Evolutionary conservation across 2,797 vertebrate species (phyloP), one percentile per base, ranked within the genome.

Genomic region (Ctenochaetus hawaiiensis): DNA sequence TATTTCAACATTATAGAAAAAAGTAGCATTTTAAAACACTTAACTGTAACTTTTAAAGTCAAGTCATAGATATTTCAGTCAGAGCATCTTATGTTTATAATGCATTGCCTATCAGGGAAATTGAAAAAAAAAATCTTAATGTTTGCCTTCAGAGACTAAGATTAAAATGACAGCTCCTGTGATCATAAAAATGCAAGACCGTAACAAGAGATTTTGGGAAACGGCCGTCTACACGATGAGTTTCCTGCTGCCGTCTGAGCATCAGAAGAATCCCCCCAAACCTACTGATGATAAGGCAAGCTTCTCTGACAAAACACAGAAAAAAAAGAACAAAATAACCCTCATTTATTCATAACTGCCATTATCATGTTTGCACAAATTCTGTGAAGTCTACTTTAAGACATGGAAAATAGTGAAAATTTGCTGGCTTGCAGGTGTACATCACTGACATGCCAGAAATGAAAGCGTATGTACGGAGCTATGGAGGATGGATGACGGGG

Each of bases 151-250:
- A 96, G 95, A 77, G 30, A 22, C 39, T 16, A 81, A 88, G 4
- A 94, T 96, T 20, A 22, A 87, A 17, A 96, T 95, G 95, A 95
- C 95, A 2, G 18, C 83, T 39, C 96, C 95, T 0, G 92, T 95
- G 20, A 0, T 94, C 10, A 23, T 93, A 7, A 93, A 87, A 67
- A 60, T 88, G 0, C 22, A 70, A 11, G 26, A 34, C 1, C 3
- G 0, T 14, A 17, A 79, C 0, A 67, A n/a, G 17, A 37, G 0
- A 0, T 68, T 86, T 26, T 90, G 51, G 75, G 0, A 83, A 37
- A 23, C 0, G 0, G 18, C 34, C 0, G 26, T 8, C 2, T 95
- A 83, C 68, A 88, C 74, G 1, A 60, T 96, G 72, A 94, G 91
- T 74, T 95, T 96, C 82, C 52, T 96, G 83, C 86, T 96, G 60